Conservation (phyloP, 2,113 vertebrate genomes). For the Cynopterus brachyotis region DNA sequence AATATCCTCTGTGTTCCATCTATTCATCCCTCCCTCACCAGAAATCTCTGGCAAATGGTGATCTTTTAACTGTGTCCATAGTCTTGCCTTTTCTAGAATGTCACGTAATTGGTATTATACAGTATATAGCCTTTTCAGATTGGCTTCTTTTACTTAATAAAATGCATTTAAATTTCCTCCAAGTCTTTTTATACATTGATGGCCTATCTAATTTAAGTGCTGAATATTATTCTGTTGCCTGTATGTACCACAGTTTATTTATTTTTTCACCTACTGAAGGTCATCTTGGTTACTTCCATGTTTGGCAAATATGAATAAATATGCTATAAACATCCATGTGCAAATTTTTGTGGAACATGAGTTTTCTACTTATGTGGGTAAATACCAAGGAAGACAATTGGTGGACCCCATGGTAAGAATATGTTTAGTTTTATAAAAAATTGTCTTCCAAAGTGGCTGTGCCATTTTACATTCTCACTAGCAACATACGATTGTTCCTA, state of each 20-base stretch:
- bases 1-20: not conserved
- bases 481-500: not conserved
- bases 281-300: not conserved
- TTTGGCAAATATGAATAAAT: not conserved
- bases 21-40: not conserved
- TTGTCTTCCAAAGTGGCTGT: not conserved
- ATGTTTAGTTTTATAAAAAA: not conserved
- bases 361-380: not conserved
- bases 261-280: not conserved
- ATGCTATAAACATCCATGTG: not conserved
- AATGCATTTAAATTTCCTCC: not conserved
- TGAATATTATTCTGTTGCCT: not conserved
- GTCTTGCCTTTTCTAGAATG: not conserved
- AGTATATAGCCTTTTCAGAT: not conserved
- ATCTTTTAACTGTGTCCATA: not conserved
- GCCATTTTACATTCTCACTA: not conserved
- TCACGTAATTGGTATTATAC: not conserved
- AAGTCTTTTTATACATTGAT: not conserved
- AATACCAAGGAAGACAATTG: not conserved
- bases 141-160: not conserved
- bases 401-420: not conserved
- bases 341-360: not conserved
- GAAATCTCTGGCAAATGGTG: not conserved
- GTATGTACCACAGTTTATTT: not conserved
- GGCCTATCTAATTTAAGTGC: not conserved